Percentiles rank a stretch among this genome's conserved stretches.
These are phyloP conservation scores for Agrochola litura DNA, from an alignment of 2,888 invertebrate species.

Conservation along the genomic window DNA sequence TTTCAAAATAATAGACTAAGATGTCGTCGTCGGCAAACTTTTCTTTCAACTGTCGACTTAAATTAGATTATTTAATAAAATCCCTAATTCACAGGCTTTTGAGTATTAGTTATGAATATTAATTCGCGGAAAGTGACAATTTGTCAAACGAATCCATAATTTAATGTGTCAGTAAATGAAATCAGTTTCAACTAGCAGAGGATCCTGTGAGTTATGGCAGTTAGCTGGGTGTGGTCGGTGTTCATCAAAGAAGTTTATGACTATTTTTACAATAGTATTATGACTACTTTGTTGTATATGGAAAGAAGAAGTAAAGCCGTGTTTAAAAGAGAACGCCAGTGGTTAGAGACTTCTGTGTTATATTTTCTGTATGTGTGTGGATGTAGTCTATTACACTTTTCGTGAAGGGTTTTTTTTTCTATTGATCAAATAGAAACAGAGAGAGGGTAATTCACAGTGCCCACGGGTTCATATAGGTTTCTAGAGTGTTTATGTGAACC, in stretches of 20 bases:
- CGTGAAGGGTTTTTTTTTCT: not conserved
- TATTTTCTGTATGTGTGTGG: not conserved
- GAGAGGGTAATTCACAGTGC: not conserved
- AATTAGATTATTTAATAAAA: slow-evolving; percentile 37
- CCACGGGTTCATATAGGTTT: not conserved
- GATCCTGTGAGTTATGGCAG: slow-evolving; percentile 2
- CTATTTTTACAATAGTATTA: not conserved
- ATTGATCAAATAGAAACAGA: not conserved
- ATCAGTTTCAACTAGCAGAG: slow-evolving; percentile 12
- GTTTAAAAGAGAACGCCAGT: not conserved
- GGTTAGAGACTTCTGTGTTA: not conserved
- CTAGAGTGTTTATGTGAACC: too few species aligned
- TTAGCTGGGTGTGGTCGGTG: slow-evolving; percentile 17
- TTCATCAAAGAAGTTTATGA: slow-evolving; percentile 1
- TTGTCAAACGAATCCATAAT: slow-evolving; percentile 26
- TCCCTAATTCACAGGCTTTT: slow-evolving; percentile 24
- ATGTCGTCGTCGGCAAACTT: slow-evolving; percentile 7
- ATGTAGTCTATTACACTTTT: not conserved
- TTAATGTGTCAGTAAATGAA: slow-evolving; percentile 12
- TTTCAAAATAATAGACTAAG: not conserved
- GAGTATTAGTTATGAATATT: slow-evolving; percentile 31
- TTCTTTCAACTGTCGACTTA: slow-evolving; percentile 20
- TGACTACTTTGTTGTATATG: not conserved
- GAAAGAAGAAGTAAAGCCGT: too few species aligned
- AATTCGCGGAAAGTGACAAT: slow-evolving; percentile 31